Conservation (phyloP, 1,140 invertebrate genomes). For the Meloidogyne floridensis region DNA sequence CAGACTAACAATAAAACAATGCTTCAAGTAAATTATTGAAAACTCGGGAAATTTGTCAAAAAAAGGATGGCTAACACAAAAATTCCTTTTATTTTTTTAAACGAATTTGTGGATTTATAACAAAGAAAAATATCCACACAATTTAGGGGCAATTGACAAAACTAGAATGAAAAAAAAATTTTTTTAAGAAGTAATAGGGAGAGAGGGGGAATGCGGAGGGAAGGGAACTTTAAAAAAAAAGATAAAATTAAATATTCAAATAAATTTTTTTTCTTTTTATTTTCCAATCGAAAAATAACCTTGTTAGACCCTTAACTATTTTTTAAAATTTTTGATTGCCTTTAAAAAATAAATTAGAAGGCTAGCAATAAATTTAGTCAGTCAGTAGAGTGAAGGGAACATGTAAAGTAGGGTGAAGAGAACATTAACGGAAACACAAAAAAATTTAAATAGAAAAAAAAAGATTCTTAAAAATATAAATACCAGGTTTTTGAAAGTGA, state of each 20-base stretch:
- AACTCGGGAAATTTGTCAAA: constrained; percentile 14
- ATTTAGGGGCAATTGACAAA: constrained; percentile 25
- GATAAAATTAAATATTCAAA: neutral
- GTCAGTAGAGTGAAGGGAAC: neutral
- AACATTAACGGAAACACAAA: too few relatives aligned
- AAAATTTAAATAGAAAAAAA: too few relatives aligned
- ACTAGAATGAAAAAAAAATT: neutral
- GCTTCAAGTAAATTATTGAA: too few relatives aligned
- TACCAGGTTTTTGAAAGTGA: too few relatives aligned
- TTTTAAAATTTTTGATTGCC: too few relatives aligned
- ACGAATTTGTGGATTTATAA: neutral
- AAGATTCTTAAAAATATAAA: too few relatives aligned
- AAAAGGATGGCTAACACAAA: neutral
- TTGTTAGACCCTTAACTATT: neutral
- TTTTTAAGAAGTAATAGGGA: neutral
- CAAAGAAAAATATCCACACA: neutral
- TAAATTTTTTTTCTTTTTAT: neutral
- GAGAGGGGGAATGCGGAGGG: neutral
- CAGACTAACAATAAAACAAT: too few relatives aligned
- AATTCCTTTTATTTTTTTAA: too few relatives aligned
- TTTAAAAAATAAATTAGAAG: too few relatives aligned
- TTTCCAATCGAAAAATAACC: neutral
- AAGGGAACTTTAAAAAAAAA: neutral
- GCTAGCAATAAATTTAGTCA: neutral
- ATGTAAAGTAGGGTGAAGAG: neutral